phyloP scores from a whole-genome alignment of 2,113 vertebrate species.

The Nycticorax nycticorax region DNA sequence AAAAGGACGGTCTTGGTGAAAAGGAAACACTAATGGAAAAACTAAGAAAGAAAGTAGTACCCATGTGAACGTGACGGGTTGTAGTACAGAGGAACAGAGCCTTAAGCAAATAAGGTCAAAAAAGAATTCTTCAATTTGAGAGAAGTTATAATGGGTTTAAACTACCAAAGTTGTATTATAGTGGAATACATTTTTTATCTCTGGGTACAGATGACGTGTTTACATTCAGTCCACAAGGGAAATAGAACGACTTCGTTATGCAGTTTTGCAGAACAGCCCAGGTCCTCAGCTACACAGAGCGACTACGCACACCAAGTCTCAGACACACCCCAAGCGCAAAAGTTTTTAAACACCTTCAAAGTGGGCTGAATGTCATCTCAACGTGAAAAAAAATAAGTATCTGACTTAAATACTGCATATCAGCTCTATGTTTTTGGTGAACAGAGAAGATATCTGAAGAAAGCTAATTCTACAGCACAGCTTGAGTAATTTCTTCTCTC shows the following conservation, averaged over 20 bases:
- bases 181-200: neutral
- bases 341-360: neutral
- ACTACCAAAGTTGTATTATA: neutral
- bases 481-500: neutral
- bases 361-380: neutral
- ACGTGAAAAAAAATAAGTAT: neutral
- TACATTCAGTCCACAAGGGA: neutral
- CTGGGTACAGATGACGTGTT: neutral
- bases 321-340: neutral
- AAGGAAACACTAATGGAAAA: neutral
- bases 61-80: fast-evolving
- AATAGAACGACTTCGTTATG: neutral
- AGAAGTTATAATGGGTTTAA: neutral
- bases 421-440: neutral
- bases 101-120: neutral
- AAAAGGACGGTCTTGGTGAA: neutral
- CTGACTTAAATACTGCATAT: neutral
- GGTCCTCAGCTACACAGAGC: neutral
- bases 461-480: neutral
- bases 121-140: neutral
- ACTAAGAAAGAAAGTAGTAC: neutral
- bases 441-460: neutral
- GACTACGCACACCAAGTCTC: neutral
- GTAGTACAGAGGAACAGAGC: neutral
- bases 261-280: neutral